Conservation (phyloP, 1,140 invertebrate genomes). For the Idris sp. region DNA sequence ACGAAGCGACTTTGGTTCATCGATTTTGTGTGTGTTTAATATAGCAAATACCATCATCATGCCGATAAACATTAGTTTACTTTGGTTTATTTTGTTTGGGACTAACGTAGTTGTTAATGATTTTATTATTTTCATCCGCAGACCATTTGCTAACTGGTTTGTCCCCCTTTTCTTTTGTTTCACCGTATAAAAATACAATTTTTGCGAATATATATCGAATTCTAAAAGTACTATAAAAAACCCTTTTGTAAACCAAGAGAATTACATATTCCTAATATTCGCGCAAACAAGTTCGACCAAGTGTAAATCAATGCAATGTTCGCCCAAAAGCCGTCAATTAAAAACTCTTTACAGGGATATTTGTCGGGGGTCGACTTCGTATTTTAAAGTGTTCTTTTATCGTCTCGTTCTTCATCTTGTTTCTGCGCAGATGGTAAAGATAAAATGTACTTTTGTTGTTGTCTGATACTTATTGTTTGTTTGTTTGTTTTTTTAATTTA, state of each 20-base stretch:
- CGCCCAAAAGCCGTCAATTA: slow-evolving; percentile 46
- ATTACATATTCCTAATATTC: slow-evolving; percentile 26
- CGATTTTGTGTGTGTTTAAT: too few species aligned
- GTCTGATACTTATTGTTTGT: neutral
- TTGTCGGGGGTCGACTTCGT: slow-evolving; percentile 17
- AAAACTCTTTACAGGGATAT: slow-evolving; percentile 60
- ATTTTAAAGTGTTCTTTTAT: slow-evolving; percentile 5
- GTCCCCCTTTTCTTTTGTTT: too few species aligned
- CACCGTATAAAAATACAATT: slow-evolving; percentile 62
- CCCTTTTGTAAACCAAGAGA: slow-evolving; percentile 38
- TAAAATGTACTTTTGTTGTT: slow-evolving; percentile 29
- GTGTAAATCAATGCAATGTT: slow-evolving; percentile 47
- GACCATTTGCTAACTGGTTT: slow-evolving; percentile 35
- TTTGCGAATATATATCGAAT: slow-evolving; percentile 54
- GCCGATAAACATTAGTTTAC: too few species aligned
- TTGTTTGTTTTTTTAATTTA: slow-evolving; percentile 11
- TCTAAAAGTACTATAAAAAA: slow-evolving; percentile 56
- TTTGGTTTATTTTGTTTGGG: too few species aligned
- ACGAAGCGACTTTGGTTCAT: slow-evolving; percentile 43
- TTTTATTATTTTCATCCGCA: slow-evolving; percentile 15
- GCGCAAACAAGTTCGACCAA: slow-evolving; percentile 48
- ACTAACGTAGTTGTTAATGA: neutral
- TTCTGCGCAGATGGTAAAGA: slow-evolving; percentile 24
- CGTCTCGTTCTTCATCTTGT: slow-evolving; percentile 5
- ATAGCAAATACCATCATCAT: too few species aligned